Evolutionary conservation across 2,888 invertebrate species (phyloP).

Genomic region (Aricia artaxerxes): DNA sequence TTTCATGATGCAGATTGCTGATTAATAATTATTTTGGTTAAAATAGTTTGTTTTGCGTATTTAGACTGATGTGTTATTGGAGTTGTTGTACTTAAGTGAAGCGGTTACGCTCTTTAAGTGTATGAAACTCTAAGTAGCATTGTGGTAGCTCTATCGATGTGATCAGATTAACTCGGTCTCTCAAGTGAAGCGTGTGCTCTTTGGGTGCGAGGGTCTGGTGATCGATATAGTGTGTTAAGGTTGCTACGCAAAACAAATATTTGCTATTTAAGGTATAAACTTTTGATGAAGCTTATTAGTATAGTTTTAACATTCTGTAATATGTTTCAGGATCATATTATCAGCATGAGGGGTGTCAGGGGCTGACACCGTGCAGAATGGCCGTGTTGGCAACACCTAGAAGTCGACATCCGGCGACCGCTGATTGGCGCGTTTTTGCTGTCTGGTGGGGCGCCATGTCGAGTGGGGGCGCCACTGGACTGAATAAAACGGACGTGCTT

Average conservation of each 20-base stretch:
- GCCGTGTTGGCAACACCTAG: background rate
- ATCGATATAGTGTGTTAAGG: background rate
- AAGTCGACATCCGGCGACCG: background rate
- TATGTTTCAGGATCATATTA: no score
- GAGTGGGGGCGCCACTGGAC: background rate
- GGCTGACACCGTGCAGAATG: no score
- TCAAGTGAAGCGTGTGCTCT: background rate
- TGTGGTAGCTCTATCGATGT: background rate
- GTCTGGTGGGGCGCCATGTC: background rate
- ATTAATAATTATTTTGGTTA: no score
- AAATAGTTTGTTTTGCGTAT: background rate
- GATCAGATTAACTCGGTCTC: background rate
- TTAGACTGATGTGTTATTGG: background rate
- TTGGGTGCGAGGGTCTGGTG: constrained; percentile 1
- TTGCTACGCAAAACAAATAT: background rate
- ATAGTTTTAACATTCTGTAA: no score
- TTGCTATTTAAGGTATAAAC: no score
- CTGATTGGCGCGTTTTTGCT: background rate
- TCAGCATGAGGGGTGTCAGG: no score
- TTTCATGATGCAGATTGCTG: no score
- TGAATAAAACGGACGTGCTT: background rate
- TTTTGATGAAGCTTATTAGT: no score
- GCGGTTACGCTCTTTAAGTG: constrained; percentile 6
- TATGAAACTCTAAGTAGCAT: background rate
- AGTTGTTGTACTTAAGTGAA: background rate